Conservation (phyloP, 2,797 vertebrate genomes). For the Ataeniobius toweri region DNA sequence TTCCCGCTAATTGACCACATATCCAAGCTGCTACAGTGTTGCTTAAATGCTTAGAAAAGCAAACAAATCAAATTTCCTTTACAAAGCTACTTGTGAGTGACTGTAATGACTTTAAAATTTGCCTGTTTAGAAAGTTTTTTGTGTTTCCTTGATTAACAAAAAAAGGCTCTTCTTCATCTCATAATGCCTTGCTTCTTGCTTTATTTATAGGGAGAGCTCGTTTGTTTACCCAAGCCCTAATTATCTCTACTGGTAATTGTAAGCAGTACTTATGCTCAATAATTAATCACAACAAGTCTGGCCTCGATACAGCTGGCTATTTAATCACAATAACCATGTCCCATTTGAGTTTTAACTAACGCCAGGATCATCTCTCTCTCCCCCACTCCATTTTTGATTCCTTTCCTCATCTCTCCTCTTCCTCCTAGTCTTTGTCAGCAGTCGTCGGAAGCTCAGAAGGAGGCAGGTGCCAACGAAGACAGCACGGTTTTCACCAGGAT, state of each 20-base stretch:
- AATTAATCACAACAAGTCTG: constrained; percentile 53
- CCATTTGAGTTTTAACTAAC: constrained; percentile 29
- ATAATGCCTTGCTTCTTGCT: neutral
- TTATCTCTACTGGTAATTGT: constrained; percentile 49
- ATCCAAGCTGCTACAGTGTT: constrained; percentile 22
- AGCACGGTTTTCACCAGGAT: constrained; percentile 93
- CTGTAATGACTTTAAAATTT: neutral
- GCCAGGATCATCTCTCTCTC: neutral
- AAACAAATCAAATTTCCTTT: constrained; percentile 19
- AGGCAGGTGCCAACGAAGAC: constrained; percentile 79
- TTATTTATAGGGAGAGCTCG: constrained; percentile 24
- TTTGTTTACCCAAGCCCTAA: constrained; percentile 56
- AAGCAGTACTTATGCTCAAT: constrained; percentile 46
- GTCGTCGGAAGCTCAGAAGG: constrained; percentile 62
- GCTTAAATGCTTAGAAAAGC: constrained; percentile 39
- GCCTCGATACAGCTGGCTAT: constrained; percentile 29
- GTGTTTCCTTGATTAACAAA: neutral
- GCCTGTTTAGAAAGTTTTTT: neutral
- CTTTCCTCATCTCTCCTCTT: neutral
- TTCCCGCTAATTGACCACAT: constrained; percentile 32
- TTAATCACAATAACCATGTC: constrained; percentile 49
- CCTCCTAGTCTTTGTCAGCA: constrained; percentile 46
- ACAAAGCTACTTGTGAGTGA: constrained; percentile 42
- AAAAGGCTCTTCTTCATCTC: constrained; percentile 4
- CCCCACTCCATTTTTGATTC: neutral